Evolutionary conservation across 2,113 vertebrate genomes (phyloP), one percentile per base, ranked within the genome.

Genomic region (Pelecanus crispus): DNA sequence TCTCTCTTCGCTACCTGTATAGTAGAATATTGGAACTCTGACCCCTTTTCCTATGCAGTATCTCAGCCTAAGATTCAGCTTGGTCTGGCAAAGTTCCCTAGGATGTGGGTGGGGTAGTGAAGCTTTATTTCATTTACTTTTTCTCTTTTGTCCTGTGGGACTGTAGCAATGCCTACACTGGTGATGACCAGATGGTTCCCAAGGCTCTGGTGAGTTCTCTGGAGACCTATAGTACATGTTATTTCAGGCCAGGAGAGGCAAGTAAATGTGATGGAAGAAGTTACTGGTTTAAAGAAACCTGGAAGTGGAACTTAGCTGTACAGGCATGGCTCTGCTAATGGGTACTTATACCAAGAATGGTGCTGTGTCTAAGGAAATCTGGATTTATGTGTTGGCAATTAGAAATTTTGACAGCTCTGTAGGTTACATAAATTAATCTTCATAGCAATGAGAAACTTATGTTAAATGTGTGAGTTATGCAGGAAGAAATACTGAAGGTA

Each of bases 61-160:
- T 59, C 38, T 67, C 38, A 36, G 32, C 17, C 44, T 10, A 32
- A 59, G 19, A 22, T 68, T 58, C 36, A 59, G 14, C 28, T 90
- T 25, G 17, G 11, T 50, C 42, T 82, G 24, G 7, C 31, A 11
- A 73, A 70, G 56, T 79, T 88, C 47, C 38, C 16, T 3, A 22
- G 26, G 25, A 14, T 0, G 1, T 25, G 31, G 34, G 12, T 5
- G 3, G 10, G 22, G 19, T 42, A 45, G n/a, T 24, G 22, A 63
- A 71, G 17, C 13, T 87, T 70, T 25, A 32, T 58, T 91, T 91
- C 2, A 10, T 50, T 56, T 44, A 20, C 19, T 42, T 68, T 45
- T 80, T 7, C 7, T 17, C 29, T 82, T 72, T 47, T 58, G 4
- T 67, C 21, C 44, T 11, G 11, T 75, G 86, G 62, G 3, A 68